Base-by-base conservation (phyloP, 1,140 invertebrate genomes). In the Tetragnatha versicolor region DNA sequence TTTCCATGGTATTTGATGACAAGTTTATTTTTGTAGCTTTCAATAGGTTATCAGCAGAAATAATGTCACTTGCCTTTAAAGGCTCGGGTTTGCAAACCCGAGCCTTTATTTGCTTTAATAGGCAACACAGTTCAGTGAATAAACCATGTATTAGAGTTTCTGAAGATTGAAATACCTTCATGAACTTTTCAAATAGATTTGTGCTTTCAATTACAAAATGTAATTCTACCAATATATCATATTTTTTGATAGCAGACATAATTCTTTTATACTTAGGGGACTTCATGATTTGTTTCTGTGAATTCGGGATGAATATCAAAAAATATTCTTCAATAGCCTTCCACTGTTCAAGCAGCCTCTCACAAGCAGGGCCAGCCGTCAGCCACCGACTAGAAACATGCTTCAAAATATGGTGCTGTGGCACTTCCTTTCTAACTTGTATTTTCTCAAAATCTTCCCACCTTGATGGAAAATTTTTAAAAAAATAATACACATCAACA, bases 311-410 rank as follows among this genome's bases (percentile, higher is more conserved):
- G 60, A 60, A 61, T 53, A 31, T 72, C 10, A 79, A 14, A 37
- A 83, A 83, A 53, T 82, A 82, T 29, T 63, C 81, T 6, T 31
- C 22, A n/a, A 80, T 17, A 20, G 79, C 80, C 55, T 70, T n/a
- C 81, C 72, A 81, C 25, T 83, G 82, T 69, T 83, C 79, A 22
- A 82, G n/a, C 22, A 84, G 47, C 42, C 82, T 76, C 10, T 79
- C 25, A 22, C 80, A 42, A 73, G 82, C 76, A 37, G 78, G 63
- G 61, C 20, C 65, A 22, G 82, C 49, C 25, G 82, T 82, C 17
- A 84, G 79, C 82, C 83, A 84, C 53, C 80, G 70, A 31, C 53
- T 82, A 37, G 80, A 66, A 29, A 82, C 76, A 81, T 83, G 82
- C 37, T 83, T 80, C 31, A 83, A 80, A 69, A 84, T 84, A 27